Base-by-base conservation (phyloP, 1,140 invertebrate species). In the Papilio machaon region DNA sequence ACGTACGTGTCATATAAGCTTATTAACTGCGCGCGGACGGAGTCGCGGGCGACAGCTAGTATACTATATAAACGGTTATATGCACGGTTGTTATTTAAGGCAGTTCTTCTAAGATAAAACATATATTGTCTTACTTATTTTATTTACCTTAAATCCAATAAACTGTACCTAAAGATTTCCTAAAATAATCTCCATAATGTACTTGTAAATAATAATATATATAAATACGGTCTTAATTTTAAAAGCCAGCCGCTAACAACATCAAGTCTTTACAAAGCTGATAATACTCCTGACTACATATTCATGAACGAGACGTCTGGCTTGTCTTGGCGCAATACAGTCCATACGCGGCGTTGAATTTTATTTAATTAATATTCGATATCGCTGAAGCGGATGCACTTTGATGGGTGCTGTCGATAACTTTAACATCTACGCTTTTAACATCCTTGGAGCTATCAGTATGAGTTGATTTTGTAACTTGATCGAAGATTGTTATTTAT, bases 361-460 rank as follows among this genome's bases (percentile, higher is more conserved):
- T 75, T 75, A 75, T 75, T 75, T 47, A 75, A 75, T 75, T 49
- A 75, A 75, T 49, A 46, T 49, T 23, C 73, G 43, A 75, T 49
- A 75, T 49, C 17, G 46, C 73, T 75, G 10, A 30, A 64, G 60
- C 23, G 60, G 23, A 64, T 64, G 23, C 10, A 9, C 60, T 64
- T 64, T 64, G 60, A 64, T 64, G 23, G 60, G 19, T 13, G 0
- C 60, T 64, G 60, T 64, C 60, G 60, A 30, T 35, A 64, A 64
- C 9, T 64, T 64, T 64, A 64, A 30, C 19, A 7, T 64, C 60
- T 30, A 30, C 23, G 11, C 23, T 64, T 64, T 64, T 64, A 30
- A 64, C 23, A 30, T 30, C 2, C 19, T 64, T 64, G 11, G 9
- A 64, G 10, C 23, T 64, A 23, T 30, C 11, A 30, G 60, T 64